Conservation (phyloP, 1,140 invertebrate genomes). For the Ditylenchus dipsaci region DNA sequence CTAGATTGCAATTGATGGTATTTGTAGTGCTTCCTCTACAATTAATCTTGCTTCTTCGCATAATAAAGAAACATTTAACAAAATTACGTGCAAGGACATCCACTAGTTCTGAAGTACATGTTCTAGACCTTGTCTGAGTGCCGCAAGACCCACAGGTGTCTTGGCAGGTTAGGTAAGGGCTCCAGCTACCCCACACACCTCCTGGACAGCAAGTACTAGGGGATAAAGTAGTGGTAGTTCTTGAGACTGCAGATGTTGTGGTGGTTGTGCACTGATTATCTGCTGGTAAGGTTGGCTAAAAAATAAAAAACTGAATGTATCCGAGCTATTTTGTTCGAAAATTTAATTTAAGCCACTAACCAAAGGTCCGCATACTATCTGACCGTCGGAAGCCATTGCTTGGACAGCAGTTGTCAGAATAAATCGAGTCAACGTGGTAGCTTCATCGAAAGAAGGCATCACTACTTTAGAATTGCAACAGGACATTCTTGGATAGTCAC, state of each 20-base stretch:
- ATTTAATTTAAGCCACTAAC: no score
- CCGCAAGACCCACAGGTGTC: slow-evolving; percentile 1
- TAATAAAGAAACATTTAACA: not conserved
- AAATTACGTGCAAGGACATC: not conserved
- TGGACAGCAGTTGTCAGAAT: no score
- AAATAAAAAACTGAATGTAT: no score
- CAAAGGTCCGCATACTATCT: not conserved
- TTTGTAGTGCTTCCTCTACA: not conserved
- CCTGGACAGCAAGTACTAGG: not conserved
- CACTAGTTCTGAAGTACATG: not conserved
- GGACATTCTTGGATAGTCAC: not conserved
- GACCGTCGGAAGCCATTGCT: not conserved
- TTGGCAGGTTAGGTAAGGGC: not conserved
- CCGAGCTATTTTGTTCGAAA: no score
- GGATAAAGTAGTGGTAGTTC: not conserved
- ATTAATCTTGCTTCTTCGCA: no score
- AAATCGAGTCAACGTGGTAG: no score
- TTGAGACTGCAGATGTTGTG: no score
- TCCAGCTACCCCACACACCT: not conserved
- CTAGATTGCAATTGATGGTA: not conserved
- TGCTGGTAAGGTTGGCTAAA: no score
- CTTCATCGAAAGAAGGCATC: no score
- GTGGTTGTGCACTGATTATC: no score
- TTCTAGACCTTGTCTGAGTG: not conserved
- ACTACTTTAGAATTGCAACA: not conserved